Evolutionary conservation across 2,113 vertebrate genomes (phyloP).

Genomic region (Amblyopsis rosae): DNA sequence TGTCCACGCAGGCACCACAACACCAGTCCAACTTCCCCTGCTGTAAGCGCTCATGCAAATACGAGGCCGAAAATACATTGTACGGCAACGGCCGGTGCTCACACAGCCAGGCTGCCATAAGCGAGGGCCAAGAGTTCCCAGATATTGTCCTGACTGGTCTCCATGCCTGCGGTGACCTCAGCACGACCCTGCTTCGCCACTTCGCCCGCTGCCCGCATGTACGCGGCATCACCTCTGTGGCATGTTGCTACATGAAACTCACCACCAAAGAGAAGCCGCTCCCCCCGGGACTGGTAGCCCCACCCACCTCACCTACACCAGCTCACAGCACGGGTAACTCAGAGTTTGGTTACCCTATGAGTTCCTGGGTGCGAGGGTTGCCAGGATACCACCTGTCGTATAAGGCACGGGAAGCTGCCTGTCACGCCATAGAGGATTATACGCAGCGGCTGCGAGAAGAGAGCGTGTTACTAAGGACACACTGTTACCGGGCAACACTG

Average conservation of each 20-base stretch:
- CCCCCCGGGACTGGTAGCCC: conserved; percentile 48
- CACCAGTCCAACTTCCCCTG: neutral
- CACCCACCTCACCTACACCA: neutral
- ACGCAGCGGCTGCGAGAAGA: conserved; percentile 63
- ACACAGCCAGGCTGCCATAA: neutral
- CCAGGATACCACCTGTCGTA: conserved; percentile 83
- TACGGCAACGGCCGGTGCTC: neutral
- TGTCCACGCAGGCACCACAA: neutral
- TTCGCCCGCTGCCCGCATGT: conserved; percentile 81
- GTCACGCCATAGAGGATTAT: conserved; percentile 89
- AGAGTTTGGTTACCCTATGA: conserved; percentile 84
- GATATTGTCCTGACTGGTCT: conserved; percentile 85
- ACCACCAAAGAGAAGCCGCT: conserved; percentile 67
- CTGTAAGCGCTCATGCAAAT: conserved; percentile 12
- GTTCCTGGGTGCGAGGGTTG: conserved; percentile 77
- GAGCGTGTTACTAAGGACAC: conserved; percentile 69
- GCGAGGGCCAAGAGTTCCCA: neutral
- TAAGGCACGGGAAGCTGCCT: conserved; percentile 86
- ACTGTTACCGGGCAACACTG: conserved; percentile 86
- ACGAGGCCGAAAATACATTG: neutral
- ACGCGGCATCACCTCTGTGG: conserved; percentile 82
- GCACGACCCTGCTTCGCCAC: conserved; percentile 85
- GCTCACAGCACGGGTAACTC: neutral
- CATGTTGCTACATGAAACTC: conserved; percentile 96
- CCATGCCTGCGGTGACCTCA: conserved; percentile 91